Evolutionary conservation across 2,888 invertebrate species (phyloP), one percentile per base, ranked within the genome.

Genomic region (Drosophila hamatofila): DNA sequence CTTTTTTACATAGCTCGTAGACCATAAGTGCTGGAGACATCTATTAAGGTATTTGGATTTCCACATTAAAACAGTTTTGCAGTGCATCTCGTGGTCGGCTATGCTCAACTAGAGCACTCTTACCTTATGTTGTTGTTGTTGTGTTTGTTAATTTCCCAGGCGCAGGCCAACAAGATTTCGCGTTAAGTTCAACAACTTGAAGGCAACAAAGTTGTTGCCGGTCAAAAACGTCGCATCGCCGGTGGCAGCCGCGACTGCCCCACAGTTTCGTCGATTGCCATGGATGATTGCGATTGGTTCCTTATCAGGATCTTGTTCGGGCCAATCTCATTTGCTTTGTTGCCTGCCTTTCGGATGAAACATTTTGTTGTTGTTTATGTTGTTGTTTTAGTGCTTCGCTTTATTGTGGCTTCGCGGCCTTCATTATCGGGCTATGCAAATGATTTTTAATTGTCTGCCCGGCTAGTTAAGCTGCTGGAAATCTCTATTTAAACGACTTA

Each of bases 181-280:
- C 89, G 90, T 88, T 91, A 89, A 91, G 91, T 91, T 91, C 89
- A 90, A 89, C 91, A 86, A 80, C 84, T 89, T 81, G 48, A 59
- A 70, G 68, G 72, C 90, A 81, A 86, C 90, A 86, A 76, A 88
- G 83, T 87, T 78, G 90, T 90, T 75, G 77, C 72, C 75, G 83
- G 80, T 77, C 89, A 54, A 54, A 54, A 77, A 73, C 54, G 39
- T 55, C 54, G 54, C 55, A 18, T 78, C 89, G 83, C 59, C 88
- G 89, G 78, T 86, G 87, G 90, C 81, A 80, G 81, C 72, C 74
- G 88, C 69, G 48, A 39, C 41, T 76, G 63, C 72, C 72, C 66
- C 46, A 8, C 33, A 33, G 56, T 65, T 30, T n/a, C 54, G 52
- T 71, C 78, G 89, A 81, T 78, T 65, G 74, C 66, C 67, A 54